Conservation (phyloP, 2,888 invertebrate species). For the Sturmia bella region DNA sequence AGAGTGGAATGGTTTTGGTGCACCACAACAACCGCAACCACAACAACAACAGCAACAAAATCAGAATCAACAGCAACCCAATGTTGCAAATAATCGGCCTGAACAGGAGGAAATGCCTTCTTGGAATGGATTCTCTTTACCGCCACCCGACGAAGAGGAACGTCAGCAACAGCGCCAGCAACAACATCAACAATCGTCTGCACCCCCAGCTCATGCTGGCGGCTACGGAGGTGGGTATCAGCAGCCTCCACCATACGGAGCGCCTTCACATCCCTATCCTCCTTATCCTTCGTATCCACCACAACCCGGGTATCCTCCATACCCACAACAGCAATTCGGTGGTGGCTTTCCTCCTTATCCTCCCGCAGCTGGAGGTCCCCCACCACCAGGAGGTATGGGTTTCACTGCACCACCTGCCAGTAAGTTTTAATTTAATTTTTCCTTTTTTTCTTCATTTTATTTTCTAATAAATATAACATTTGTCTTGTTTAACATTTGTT, state of each 20-base stretch:
- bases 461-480: conserved; percentile 4
- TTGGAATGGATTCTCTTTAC: conserved; percentile 80
- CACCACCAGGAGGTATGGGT: conserved; percentile 75
- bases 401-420: conserved; percentile 80
- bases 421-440: conserved; percentile 74
- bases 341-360: conserved; percentile 70
- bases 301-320: conserved; percentile 56
- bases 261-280: conserved; percentile 62
- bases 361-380: conserved; percentile 63
- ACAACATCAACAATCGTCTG: conserved; percentile 62
- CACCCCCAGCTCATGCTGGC: conserved; percentile 53
- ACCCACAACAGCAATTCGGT: conserved; percentile 61
- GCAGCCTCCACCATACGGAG: conserved; percentile 72
- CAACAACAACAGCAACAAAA: conserved; percentile 47
- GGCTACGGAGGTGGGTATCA: conserved; percentile 65
- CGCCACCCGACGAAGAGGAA: conserved; percentile 74
- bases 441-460: too few species aligned
- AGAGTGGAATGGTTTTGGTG: conserved; percentile 57
- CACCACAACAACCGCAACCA: conserved; percentile 52
- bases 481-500: conserved; percentile 38
- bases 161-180: conserved; percentile 62
- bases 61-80: conserved; percentile 54
- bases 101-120: conserved; percentile 71
- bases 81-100: conserved; percentile 52
- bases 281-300: conserved; percentile 63